Percentiles rank a stretch among this genome's conserved stretches.
Conservation (phyloP, 2,888 invertebrate genomes). For the Lasioglossum leucozonium region DNA sequence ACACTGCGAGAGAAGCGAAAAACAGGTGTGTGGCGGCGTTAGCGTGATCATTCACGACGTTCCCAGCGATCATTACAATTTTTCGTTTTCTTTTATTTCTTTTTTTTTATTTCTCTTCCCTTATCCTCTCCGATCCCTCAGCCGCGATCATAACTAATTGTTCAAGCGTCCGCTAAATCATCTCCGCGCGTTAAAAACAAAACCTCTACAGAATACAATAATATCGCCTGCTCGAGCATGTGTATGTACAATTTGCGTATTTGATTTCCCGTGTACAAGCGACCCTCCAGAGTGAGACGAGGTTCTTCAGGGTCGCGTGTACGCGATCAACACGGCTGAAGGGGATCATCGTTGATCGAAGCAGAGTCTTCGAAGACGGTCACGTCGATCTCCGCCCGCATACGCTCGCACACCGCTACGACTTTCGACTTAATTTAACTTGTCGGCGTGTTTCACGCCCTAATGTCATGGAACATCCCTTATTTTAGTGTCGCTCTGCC, state of each 20-base stretch:
- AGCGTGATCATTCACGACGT: conserved; percentile 62
- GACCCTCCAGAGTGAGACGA: background rate
- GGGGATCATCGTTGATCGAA: background rate
- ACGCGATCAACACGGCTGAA: background rate
- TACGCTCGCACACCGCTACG: conserved; percentile 60
- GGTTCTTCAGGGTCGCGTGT: background rate
- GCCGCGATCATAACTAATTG: background rate
- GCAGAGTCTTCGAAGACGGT: conserved; percentile 6
- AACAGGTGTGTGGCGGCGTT: conserved; percentile 72
- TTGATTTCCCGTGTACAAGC: background rate
- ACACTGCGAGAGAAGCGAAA: conserved; percentile 76
- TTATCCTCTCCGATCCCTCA: background rate
- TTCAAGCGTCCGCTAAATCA: background rate
- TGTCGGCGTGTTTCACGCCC: conserved; percentile 68
- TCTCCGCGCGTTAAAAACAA: background rate
- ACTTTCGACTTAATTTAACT: conserved; percentile 46
- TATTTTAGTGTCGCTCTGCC: conserved; percentile 51
- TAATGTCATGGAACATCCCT: conserved; percentile 81
- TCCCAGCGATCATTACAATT: conserved; percentile 32
- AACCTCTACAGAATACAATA: background rate
- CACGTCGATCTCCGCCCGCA: conserved; percentile 40
- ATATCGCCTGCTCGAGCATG: background rate
- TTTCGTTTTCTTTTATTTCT: conserved; percentile 15
- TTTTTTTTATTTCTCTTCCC: background rate
- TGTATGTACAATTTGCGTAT: conserved; percentile 5